Percentiles rank a stretch among this genome's conserved stretches.
phyloP scores from a whole-genome alignment of 2,888 invertebrate genomes.

The Pimpla rufipes region DNA sequence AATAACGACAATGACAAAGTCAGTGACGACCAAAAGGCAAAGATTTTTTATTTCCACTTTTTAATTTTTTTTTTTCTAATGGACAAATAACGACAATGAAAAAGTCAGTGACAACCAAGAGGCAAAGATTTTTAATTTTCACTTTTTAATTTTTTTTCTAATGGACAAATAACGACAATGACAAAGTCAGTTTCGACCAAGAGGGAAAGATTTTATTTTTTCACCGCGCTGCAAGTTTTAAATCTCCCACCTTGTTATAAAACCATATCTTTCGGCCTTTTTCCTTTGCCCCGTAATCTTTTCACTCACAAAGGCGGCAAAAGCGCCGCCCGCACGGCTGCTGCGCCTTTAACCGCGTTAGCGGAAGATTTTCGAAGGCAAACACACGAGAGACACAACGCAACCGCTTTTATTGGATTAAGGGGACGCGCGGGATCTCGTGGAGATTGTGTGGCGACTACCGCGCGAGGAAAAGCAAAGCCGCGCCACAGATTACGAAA shows the following conservation, averaged over 20 bases:
- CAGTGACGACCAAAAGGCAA: background rate
- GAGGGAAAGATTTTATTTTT: background rate
- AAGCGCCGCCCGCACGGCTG: conserved; percentile 56
- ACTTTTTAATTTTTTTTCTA: background rate
- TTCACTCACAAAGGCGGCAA: conserved; percentile 50
- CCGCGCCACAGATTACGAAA: conserved; percentile 56
- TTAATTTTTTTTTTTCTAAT: background rate
- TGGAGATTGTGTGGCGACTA: conserved; percentile 62
- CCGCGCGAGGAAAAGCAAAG: conserved; percentile 65
- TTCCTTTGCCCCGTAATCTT: conserved; percentile 60
- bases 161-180: background rate
- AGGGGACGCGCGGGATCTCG: conserved; percentile 63
- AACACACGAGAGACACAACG: conserved; percentile 68
- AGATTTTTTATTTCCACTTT: background rate
- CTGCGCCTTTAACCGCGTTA: conserved; percentile 55
- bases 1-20: background rate
- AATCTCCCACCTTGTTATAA: conserved; percentile 45
- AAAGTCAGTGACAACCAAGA: background rate
- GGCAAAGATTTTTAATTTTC: background rate
- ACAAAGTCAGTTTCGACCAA: background rate
- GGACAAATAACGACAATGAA: too few species aligned
- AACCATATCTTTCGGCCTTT: conserved; percentile 53
- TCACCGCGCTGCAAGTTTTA: background rate
- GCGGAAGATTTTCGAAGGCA: conserved; percentile 65
- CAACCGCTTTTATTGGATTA: conserved; percentile 74